phyloP scores from a whole-genome alignment of 2,797 vertebrate genomes.

The Chiroxiphia lanceolata region DNA sequence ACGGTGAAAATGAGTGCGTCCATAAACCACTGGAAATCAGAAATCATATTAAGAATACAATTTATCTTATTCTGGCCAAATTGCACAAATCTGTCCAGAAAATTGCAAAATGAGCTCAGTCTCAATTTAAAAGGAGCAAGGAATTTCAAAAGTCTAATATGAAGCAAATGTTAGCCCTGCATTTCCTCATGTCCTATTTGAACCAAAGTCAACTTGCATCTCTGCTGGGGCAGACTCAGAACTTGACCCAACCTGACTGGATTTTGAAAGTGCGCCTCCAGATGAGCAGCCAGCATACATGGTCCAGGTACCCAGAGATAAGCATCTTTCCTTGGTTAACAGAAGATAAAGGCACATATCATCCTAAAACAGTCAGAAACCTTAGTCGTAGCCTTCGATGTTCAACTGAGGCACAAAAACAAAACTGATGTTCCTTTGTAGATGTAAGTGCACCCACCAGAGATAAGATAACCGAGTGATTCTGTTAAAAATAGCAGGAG shows the following conservation, averaged over 20 bases:
- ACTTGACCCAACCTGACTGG: background rate
- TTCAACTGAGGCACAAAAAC: background rate
- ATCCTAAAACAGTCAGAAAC: background rate
- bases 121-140: background rate
- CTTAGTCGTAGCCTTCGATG: background rate
- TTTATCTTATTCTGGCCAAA: constrained; percentile 5
- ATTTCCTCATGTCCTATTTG: background rate
- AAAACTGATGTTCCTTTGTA: background rate
- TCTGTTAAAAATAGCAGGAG: background rate
- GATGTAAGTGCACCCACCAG: background rate
- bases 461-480: background rate
- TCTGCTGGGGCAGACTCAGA: background rate
- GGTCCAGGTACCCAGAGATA: background rate
- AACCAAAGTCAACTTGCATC: background rate
- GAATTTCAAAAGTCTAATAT: background rate
- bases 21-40: background rate
- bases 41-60: constrained; percentile 6
- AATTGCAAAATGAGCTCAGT: constrained; percentile 32
- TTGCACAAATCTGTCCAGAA: constrained; percentile 5
- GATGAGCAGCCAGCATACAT: background rate
- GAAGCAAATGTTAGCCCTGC: constrained; percentile 4
- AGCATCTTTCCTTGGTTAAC: background rate
- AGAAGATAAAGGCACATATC: background rate
- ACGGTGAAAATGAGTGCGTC: background rate
- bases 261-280: background rate